Evolutionary conservation across 2,888 invertebrate genomes (phyloP), one percentile per base, ranked within the genome.

Genomic region (Chrysolina haemoptera): DNA sequence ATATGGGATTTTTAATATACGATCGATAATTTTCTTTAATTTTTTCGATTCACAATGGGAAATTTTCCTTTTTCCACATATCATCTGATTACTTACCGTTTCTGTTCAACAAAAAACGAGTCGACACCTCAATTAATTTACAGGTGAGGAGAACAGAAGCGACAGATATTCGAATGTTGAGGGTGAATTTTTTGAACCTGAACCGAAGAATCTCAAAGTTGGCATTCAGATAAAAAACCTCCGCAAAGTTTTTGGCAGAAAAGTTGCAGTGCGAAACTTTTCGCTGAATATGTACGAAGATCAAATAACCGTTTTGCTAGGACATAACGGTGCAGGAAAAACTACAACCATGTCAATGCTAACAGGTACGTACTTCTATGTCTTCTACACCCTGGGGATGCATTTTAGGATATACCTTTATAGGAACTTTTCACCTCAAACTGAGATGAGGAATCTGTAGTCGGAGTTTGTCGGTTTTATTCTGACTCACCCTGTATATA

Each of bases 261-360:
- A 82, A 65, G 85, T 89, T 35, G 94, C 92, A 1, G 94, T 95
- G 0, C 90, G 92, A 75, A 91, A 93, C 72, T 87, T 96, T 65
- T 91, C 91, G n/a, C 83, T 96, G 74, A 95, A 95, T 82, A 94
- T 98, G 91, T 97, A 94, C 84, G 93, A 95, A 84, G 93, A 94
- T 75, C 96, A 98, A 88, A 97, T 97, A 75, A 97, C 97, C 0
- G 96, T 95, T 1, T 85, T 95, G n/a, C 88, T 96, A 53, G 95
- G 80, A 14, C 88, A 88, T 73, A 96, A 96, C 84, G 97, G 98
- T 3, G 97, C 97, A 65, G 97, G 97, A 11, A 98, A 98, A 89
- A 96, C 97, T 0, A 97, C 98, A 0, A 96, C 97, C 0, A 96
- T 98, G 90, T 95, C 96, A 0, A 97, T 98, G 94, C 88, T 98